Base-by-base conservation (phyloP, 92 coral and sea anemone genomes). In the Parazoanthus atlanticus region DNA sequence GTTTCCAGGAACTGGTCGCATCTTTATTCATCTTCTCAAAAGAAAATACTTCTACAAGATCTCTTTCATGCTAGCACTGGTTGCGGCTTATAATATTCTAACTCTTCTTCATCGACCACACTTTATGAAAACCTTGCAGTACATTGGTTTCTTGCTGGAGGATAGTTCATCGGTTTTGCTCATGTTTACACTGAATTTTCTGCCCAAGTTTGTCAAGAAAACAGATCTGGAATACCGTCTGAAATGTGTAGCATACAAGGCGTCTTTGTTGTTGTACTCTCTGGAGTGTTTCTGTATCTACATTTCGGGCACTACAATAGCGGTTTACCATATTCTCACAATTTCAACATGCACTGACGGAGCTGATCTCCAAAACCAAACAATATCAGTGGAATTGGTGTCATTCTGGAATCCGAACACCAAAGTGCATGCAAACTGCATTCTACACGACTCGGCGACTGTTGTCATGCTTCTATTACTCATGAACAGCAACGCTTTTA, bases 31-130 rank as follows among this genome's bases (percentile, higher is more conserved):
- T 70, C 83, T 91, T 74, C 82, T 82, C 1, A 38, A 79, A 32
- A 88, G 79, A 76, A 82, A 82, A 78, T 88, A 92, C 76, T 92
- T 92, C 74, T 92, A 89, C 88, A 92, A 92, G 81, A 65, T 92
- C n/a, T 65, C 54, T 7, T 78, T 92, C 49, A 84, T 85, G 79
- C 85, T 86, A 1, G 3, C 61, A 11, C 26, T 80, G 65, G 90
- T 89, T 23, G 19, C 73, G 25, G 46, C 89, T 61, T 92, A 92
- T 31, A 85, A 92, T 69, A 30, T 81, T 9, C 21, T 89, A 0
- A 87, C 85, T 10, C 71, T 91, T 21, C 26, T 79, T 28, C 46
- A 76, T 70, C 61, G 33, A 11, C 77, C 85, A 13, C 33, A 21
- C 32, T 28, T 81, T 12, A 77, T 61, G 23, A 77, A 54, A 33